Base-by-base conservation (phyloP, 2,888 invertebrate species). In the Dynastes maya region DNA sequence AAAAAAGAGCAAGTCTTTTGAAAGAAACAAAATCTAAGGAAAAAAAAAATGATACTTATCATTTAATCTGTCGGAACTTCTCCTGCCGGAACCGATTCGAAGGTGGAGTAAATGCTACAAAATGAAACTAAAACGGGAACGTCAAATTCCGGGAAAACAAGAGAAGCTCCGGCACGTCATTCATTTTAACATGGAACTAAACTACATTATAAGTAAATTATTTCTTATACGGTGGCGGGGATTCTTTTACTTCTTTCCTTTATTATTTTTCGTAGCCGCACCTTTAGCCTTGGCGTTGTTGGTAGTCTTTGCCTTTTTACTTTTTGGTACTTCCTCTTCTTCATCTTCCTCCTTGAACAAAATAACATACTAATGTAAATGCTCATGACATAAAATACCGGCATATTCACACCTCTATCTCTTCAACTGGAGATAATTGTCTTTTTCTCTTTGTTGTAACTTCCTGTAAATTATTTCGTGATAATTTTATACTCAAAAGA, bases 311-410 rank as follows among this genome's bases (percentile, higher is more conserved):
- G 94, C 94, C 89, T 95, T 95, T 89, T 93, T 93, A 81, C 85
- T 84, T 89, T 95, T 95, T 84, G 95, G 94, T 88, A 94, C 94
- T 58, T 94, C 94, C 29, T 95, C 95, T 81, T 95, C 95, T 29
- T 94, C 94, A 77, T 93, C 94, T 80, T 94, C 94, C 79, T 91
- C 90, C 84, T 91, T 91, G 58, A 72, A 72, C 72, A 72, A 72
- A 72, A 58, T 27, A 61, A 72, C 13, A 72, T 27, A 72, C 58
- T 72, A 58, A 68, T 13, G 68, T 61, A 72, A 22, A 72, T 61
- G 32, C 22, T 61, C 58, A 72, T 27, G 40, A 40, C 22, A 61
- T 9, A 72, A 53, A 27, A 72, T 32, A 55, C 9, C 2, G n/a
- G 37, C 58, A 63, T 75, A 79, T 84, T 79, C 86, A 85, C 86